Conservation (phyloP, 1,140 invertebrate species). For the Drosophila pallidifrons region DNA sequence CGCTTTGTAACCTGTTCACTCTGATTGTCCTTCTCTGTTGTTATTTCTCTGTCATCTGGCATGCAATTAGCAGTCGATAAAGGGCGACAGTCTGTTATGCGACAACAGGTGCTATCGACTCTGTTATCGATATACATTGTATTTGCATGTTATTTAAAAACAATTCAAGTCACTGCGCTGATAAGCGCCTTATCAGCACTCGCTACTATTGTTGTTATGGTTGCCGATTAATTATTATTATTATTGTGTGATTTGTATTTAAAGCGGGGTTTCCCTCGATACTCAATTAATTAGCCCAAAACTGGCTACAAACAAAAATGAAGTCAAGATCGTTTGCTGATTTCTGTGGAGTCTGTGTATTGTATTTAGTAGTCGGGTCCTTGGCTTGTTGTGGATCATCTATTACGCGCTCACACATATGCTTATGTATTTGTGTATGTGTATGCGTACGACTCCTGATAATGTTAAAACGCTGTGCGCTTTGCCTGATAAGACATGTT, state of each 20-base stretch:
- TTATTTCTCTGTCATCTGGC: neutral
- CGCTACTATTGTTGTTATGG: too few species aligned
- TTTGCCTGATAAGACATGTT: constrained; percentile 61
- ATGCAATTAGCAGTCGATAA: constrained; percentile 40
- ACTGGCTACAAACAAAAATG: constrained; percentile 1
- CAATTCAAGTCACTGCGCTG: constrained; percentile 1
- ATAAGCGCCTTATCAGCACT: constrained; percentile 7
- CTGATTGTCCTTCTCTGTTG: constrained; percentile 16
- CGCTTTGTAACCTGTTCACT: constrained; percentile 38
- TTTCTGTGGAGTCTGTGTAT: constrained; percentile 3
- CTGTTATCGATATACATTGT: constrained; percentile 19
- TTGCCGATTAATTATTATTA: constrained; percentile 12
- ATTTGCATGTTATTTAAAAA: constrained; percentile 46
- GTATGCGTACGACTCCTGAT: constrained; percentile 50
- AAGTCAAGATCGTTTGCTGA: constrained; percentile 24
- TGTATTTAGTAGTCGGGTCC: constrained; percentile 28
- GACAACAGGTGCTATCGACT: constrained; percentile 19
- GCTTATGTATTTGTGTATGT: neutral
- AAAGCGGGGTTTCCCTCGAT: constrained; percentile 9
- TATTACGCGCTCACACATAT: constrained; percentile 23
- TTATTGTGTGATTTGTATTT: constrained; percentile 1
- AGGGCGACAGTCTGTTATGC: constrained; percentile 4
- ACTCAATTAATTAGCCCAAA: constrained; percentile 1
- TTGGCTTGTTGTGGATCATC: constrained; percentile 44
- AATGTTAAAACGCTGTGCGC: constrained; percentile 36